Evolutionary conservation across 1,140 invertebrate species (phyloP), one percentile per base, ranked within the genome.

Genomic region (Sesamia nonagrioides): DNA sequence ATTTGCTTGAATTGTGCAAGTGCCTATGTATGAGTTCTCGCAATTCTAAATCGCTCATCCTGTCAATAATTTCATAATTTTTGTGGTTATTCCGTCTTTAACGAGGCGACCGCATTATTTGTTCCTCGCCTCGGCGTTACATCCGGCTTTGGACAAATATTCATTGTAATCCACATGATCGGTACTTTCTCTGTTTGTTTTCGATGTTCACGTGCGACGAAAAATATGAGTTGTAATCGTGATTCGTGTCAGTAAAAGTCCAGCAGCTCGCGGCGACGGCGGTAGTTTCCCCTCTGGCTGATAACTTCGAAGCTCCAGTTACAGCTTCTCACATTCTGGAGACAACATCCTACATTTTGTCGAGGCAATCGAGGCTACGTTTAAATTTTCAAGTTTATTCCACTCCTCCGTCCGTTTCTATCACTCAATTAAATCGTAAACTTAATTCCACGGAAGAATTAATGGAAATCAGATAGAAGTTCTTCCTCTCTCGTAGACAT

Each of bases 281-380:
- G 58, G 15, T 27, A 63, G 54, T 75, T 75, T 75, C 73, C 73
- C 35, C 56, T 48, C 72, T 18, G 27, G 17, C 56, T 35, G 56
- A 75, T 33, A 60, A 13, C 56, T 58, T 58, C n/a, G 37, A 48
- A 54, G 45, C 68, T 52, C 18, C 66, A 50, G 21, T 35, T 69
- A 21, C 5, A 52, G n/a, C 50, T 35, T 37, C 17, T 73, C 54
- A 45, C 8, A 9, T 40, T 42, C 54, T 15, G 17, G 35, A 54
- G 71, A 73, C 54, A 73, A 73, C 37, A 37, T 42, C 71, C 69
- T 58, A 73, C 27, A 73, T 60, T 58, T 73, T 58, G 58, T 72
- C 69, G 69, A 72, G 69, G 52, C 69, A 33, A 45, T 7, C 37
- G 9, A 11, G 18, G 9, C 52, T 27, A 21, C 40, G 17, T 18